Evolutionary conservation across 2,113 vertebrate genomes (phyloP), one percentile per base, ranked within the genome.

Genomic region (Larimichthys polyactis): DNA sequence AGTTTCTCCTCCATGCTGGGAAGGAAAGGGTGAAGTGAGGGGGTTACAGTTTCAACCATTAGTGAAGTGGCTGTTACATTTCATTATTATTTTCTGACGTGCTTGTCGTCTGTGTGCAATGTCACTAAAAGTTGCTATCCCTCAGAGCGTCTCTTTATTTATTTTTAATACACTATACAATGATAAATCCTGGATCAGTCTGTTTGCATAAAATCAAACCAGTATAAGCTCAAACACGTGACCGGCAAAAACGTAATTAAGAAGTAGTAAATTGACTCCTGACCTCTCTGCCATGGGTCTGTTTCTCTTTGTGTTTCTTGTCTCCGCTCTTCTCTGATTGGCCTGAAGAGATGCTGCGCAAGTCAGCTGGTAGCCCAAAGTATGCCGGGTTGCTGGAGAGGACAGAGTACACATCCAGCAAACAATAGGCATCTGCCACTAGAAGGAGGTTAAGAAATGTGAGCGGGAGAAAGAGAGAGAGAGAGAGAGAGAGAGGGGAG

Each of bases 391-490:
- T 92, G 36, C 87, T 66, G 22, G 89, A 87, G 71, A 99, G 94
- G 1, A 82, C 88, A n/a, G 90, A 84, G 3, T 96, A 94, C 62
- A 98, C 90, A 29, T 97, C 96, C 88, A 98, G 90, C 88, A 98
- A 94, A 88, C 97, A 97, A 90, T 95, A 98, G 0, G 96, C 96
- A 58, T 98, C 96, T 1, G 89, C 84, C 54, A 94, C 96, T 96
- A 73, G 36, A 89, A 43, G 49, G 75, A 69, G 29, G 58, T 74
- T 69, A 74, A 77, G 71, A 49, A 87, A 62, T 9, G 15, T 73
- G 12, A 40, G 36, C 7, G 36, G 7, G 36, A 80, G 43, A 43
- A 9, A 48, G 4, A 71, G 14, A 62, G 63, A 62, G 24, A 46
- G 11, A 62, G 22, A 51, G 11, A 27, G 27, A 27, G 43, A 11